Evolutionary conservation across 2,888 invertebrate species (phyloP), one percentile per base, ranked within the genome.

Genomic region (Congeria kusceri): DNA sequence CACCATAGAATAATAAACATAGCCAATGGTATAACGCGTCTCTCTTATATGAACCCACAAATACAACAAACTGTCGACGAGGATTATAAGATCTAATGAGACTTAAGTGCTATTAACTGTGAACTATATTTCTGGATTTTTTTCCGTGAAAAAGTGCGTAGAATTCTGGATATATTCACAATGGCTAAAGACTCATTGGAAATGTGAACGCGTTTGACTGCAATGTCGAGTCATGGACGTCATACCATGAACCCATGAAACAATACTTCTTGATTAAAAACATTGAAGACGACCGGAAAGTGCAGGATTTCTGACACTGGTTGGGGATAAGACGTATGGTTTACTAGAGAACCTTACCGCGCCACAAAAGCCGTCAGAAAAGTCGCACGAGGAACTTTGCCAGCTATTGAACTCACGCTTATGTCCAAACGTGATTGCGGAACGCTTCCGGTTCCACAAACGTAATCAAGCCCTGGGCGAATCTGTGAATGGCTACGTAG

Each of bases 401-500:
- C n/a, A 27, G 15, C 28, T 67, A 23, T 58, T 67, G 20, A 23
- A 25, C 5, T 9, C 44, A 7, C 70, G 32, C 20, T 62, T 67
- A 23, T 67, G 53, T 18, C 25, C 53, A 9, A 58, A 58, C 23
- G 27, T 27, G 25, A 53, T 53, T 18, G 53, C 53, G 53, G 53
- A 53, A 53, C 25, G 53, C 9, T 53, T 53, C 25, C 53, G 53
- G 18, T 53, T 53, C n/a, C 53, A 53, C 25, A 23, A 23, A 18
- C 9, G 53, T 9, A 53, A 53, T 15, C 53, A 53, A 25, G 53
- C 53, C 9, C n/a, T 25, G 25, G 25, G 53, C 25, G 53, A 53
- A 49, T 20, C 20, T 23, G 70, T 81, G 28, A 65, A 58, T 15
- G 63, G 71, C 7, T 81, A 77, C 65, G 23, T 77, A 20, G 71